Conservation (phyloP, 2,113 vertebrate species). For the Synchiropus splendidus region DNA sequence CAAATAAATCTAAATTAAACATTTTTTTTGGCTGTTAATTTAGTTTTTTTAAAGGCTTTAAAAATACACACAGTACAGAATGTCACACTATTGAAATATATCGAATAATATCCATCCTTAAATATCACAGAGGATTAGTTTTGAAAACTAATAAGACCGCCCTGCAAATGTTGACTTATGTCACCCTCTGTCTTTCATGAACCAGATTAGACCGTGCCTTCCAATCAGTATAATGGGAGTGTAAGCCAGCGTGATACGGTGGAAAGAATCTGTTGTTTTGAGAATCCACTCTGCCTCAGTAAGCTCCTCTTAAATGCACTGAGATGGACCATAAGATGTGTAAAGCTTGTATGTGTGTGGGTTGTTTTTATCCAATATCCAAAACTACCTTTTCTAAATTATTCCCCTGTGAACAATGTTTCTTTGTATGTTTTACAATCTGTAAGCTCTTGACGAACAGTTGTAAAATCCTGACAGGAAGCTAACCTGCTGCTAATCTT, state of each 20-base stretch:
- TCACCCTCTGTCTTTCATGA: slow-evolving; percentile 29
- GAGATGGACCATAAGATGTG: slow-evolving; percentile 42
- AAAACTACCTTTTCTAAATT: no score
- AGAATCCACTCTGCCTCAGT: slow-evolving; percentile 51
- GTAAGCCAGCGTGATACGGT: slow-evolving; percentile 52
- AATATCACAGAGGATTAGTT: no score
- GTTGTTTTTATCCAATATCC: slow-evolving; percentile 5
- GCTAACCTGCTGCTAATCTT: slow-evolving; percentile 65
- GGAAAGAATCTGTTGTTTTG: slow-evolving; percentile 54
- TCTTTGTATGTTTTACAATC: no score
- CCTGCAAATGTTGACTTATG: no score
- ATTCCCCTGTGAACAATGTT: no score
- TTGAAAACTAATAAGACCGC: no score
- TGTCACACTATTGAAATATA: no score
- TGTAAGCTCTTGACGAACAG: slow-evolving; percentile 11
- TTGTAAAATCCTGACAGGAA: slow-evolving; percentile 32
- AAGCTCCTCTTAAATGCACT: slow-evolving; percentile 55
- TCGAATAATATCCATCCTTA: no score
- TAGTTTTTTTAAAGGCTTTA: no score
- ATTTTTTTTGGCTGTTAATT: no score
- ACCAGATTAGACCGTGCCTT: slow-evolving; percentile 52
- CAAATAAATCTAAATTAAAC: no score
- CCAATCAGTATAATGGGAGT: slow-evolving; percentile 64
- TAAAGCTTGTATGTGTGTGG: slow-evolving; percentile 15
- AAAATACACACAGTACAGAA: no score